These are phyloP conservation scores for Pipistrellus nathusii DNA, from an alignment of 2,797 vertebrate genomes.

Conservation along the genomic window DNA sequence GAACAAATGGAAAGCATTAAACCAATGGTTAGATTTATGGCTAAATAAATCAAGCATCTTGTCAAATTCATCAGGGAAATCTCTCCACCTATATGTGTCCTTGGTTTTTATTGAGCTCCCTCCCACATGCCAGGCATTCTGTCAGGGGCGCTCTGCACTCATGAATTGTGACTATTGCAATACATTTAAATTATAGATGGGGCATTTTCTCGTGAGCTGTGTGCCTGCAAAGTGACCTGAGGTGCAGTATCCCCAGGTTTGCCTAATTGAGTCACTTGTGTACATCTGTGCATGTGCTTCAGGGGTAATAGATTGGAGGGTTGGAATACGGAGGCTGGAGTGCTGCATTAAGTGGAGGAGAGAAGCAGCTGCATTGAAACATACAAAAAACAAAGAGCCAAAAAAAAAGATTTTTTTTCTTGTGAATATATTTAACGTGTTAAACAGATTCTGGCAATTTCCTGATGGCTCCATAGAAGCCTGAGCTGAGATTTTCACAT, in stretches of 20 bases:
- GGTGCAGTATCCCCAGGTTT: slow-evolving; percentile 64
- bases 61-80: slow-evolving; percentile 71
- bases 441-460: slow-evolving; percentile 81
- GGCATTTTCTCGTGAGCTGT: slow-evolving; percentile 33
- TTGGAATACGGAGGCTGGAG: background rate
- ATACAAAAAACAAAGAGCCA: slow-evolving; percentile 73
- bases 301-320: slow-evolving; percentile 30
- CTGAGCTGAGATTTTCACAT: slow-evolving; percentile 85
- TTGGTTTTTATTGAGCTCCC: slow-evolving; percentile 58
- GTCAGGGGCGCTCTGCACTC: slow-evolving; percentile 35
- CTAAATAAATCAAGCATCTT: slow-evolving; percentile 74
- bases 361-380: slow-evolving; percentile 78
- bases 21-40: slow-evolving; percentile 75
- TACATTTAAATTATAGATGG: slow-evolving; percentile 84
- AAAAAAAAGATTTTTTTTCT: slow-evolving; percentile 63
- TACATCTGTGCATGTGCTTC: slow-evolving; percentile 65
- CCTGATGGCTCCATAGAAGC: slow-evolving; percentile 81
- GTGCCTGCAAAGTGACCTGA: slow-evolving; percentile 72
- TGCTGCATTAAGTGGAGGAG: slow-evolving; percentile 34
- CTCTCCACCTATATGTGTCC: slow-evolving; percentile 58
- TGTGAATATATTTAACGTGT: slow-evolving; percentile 78
- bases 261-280: slow-evolving; percentile 47
- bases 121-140: background rate
- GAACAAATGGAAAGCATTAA: slow-evolving; percentile 81
- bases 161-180: slow-evolving; percentile 76